phyloP scores from a whole-genome alignment of 1,140 invertebrate genomes.

The Eueides isabella region DNA sequence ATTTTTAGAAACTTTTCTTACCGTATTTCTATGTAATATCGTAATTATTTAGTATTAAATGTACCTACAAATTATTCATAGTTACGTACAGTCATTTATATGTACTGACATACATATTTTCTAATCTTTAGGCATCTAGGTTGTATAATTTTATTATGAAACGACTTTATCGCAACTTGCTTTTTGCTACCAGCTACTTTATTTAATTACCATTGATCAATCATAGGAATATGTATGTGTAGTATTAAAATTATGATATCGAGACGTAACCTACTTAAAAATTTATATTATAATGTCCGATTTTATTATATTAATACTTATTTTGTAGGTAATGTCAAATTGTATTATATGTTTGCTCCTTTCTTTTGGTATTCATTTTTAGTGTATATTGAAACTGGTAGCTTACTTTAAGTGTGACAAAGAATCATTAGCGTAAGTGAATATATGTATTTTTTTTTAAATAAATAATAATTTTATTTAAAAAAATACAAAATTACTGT shows the following conservation, averaged over 20 bases:
- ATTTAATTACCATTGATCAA: slow-evolving; percentile 1
- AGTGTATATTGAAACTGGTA: no score
- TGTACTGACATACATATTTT: background rate
- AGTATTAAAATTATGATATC: background rate
- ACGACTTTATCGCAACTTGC: background rate
- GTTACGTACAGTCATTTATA: background rate
- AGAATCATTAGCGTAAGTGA: no score
- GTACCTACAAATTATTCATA: background rate
- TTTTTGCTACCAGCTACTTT: background rate
- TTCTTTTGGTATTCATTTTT: no score
- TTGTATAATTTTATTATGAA: slow-evolving; percentile 8
- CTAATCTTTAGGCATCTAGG: background rate
- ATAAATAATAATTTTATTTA: background rate
- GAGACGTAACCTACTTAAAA: background rate
- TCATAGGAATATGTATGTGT: background rate
- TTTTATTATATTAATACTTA: no score
- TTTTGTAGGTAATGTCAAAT: no score
- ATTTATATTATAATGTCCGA: no score
- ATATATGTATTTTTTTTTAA: background rate
- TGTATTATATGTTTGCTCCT: no score
- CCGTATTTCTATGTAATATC: background rate
- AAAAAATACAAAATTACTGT: background rate
- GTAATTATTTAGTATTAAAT: background rate
- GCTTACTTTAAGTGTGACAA: no score
- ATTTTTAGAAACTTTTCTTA: no score